Base-by-base conservation (phyloP, 2,113 vertebrate species). In the Etia nguti region DNA sequence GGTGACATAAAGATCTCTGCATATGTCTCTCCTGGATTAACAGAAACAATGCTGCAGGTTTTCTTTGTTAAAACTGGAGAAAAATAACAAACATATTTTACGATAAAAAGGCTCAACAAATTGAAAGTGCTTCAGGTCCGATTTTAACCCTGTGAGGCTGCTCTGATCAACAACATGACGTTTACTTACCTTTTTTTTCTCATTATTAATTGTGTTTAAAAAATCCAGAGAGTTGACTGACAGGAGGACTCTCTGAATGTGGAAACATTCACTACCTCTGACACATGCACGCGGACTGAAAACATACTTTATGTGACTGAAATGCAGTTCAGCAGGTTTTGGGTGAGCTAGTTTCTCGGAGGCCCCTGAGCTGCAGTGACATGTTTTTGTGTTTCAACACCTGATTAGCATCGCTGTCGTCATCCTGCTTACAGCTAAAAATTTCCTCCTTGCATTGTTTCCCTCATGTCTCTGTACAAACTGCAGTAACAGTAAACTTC, bases 271-370 rank as follows among this genome's bases (percentile, higher is more conserved):
- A 55, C 22, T 0, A 22, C 2, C 10, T 6, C 52, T 54, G 1
- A 54, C 52, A 54, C 52, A 0, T 0, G 1, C 5, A 6, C 34
- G 7, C 6, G 1, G 6, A 34, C 52, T n/a, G 0, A 54, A 22
- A 54, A 22, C 8, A 9, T 5, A 2, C 9, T 2, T 5, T 3
- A 54, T 54, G 10, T 54, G 9, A 54, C 52, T 55, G n/a, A 0
- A 55, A 1, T 55, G 54, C n/a, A 24, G n/a, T 22, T 24, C 54
- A 55, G 54, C 54, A 55, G 54, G 54, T 55, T 55, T 55, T 22
- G n/a, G 2, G 0, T 55, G 3, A 55, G 54, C 6, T 55, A 55
- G n/a, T 55, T 55, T 55, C 54, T 55, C 1, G 0, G 52, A 22
- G 5, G n/a, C 1, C 11, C 3, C 3, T 24, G 54, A 55, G 52